Evolutionary conservation across 2,888 invertebrate species (phyloP), one percentile per base, ranked within the genome.

Genomic region (Phlogophora meticulosa): DNA sequence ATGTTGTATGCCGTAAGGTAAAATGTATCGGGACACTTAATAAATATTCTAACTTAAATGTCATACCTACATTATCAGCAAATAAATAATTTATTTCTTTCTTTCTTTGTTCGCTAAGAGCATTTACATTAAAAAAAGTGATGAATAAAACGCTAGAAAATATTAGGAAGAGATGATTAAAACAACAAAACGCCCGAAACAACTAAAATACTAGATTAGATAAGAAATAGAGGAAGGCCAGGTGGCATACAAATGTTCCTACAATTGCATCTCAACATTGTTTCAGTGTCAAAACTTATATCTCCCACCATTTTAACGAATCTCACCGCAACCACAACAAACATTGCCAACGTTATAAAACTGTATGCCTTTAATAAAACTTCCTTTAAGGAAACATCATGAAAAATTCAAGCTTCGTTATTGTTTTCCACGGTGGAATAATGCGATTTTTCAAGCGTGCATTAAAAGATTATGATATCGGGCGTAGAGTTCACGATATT

Each of bases 401-500:
- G 53, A 81, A 80, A 76, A 62, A 62, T 78, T 69, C 69, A 76
- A 73, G 20, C 63, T 20, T 10, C 10, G 22, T 56, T 62, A 63
- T 53, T 76, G 57, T 72, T 76, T 72, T 48, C 60, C 51, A 49
- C 17, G 48, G 42, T 24, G 13, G 17, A 48, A 38, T 48, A 65
- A 46, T 51, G 46, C 48, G 15, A 66, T 77, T 76, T 72, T 62
- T 72, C 60, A 62, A 57, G 48, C 64, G 48, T 52, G 46, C 69
- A 62, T 76, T 74, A 76, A 79, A 76, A 69, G 63, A 76, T 76
- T 74, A 81, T 67, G 59, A 51, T 59, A 74, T 69, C 48, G 38
- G 57, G 55, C 59, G 52, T 15, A 22, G 45, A 66, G 64, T 69
- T 72, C 65, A 59, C 51, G 57, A 62, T 74, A 77, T 67, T 65